Evolutionary conservation across 1,140 invertebrate genomes (phyloP).

Genomic region (Aricia agestis): DNA sequence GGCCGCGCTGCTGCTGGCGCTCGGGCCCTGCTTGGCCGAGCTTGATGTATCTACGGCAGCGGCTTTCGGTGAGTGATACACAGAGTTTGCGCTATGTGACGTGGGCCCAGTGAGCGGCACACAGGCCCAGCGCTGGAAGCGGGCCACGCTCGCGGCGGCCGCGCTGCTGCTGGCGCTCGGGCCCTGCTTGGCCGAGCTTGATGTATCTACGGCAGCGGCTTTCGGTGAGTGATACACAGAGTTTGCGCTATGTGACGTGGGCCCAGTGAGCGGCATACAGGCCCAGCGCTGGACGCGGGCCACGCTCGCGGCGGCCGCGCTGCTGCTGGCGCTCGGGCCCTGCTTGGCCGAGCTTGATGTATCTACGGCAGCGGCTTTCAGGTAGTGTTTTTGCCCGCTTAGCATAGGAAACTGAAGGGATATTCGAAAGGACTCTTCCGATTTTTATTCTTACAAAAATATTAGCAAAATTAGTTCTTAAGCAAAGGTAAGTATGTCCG

Average conservation of each 20-base stretch:
- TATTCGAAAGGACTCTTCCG: too few relatives aligned
- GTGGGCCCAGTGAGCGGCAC: slow-evolving; percentile 52
- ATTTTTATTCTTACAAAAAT: too few relatives aligned
- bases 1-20: slow-evolving; percentile 51
- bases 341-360: slow-evolving; percentile 44
- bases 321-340: slow-evolving; percentile 50
- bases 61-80: slow-evolving; percentile 47
- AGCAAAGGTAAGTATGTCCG: too few relatives aligned
- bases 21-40: slow-evolving; percentile 49
- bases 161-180: slow-evolving; percentile 51
- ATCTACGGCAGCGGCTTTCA: slow-evolving; percentile 39
- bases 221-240: too few relatives aligned
- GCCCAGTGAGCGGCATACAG: slow-evolving; percentile 55
- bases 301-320: slow-evolving; percentile 56
- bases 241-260: too few relatives aligned
- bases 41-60: slow-evolving; percentile 39
- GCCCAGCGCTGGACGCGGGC: slow-evolving; percentile 47
- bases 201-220: slow-evolving; percentile 37
- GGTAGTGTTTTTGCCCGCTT: slow-evolving; percentile 27
- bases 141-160: slow-evolving; percentile 56
- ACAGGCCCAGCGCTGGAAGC: slow-evolving; percentile 49
- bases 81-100: too few relatives aligned
- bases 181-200: slow-evolving; percentile 45
- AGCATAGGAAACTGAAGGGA: too few relatives aligned
- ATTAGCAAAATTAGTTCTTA: too few relatives aligned